These are phyloP conservation scores for Hemithea aestivaria DNA, from an alignment of 2,888 invertebrate species.

Conservation along the genomic window DNA sequence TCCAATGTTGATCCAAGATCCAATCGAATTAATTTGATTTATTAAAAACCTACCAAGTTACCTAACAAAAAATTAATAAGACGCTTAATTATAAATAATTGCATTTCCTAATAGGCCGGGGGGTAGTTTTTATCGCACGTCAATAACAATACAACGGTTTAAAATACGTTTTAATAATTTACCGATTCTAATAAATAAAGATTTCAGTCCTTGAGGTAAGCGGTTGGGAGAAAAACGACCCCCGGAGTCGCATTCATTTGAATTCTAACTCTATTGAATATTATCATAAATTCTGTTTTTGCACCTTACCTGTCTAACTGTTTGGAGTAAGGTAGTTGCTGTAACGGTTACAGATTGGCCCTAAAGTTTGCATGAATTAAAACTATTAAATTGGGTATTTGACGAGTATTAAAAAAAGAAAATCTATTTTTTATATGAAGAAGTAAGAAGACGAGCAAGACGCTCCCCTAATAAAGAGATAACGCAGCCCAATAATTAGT, in stretches of 20 bases:
- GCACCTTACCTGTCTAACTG: slow-evolving; percentile 49
- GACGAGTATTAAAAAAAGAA: too few relatives aligned
- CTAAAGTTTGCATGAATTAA: too few relatives aligned
- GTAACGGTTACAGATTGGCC: too few relatives aligned
- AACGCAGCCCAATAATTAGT: too few relatives aligned
- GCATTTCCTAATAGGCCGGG: slow-evolving; percentile 16
- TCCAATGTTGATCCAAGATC: slow-evolving; percentile 10
- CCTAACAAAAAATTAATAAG: slow-evolving; percentile 15
- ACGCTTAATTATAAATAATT: slow-evolving; percentile 19
- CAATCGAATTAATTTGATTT: slow-evolving; percentile 8
- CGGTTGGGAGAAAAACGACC: slow-evolving; percentile 68
- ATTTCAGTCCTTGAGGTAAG: slow-evolving; percentile 63
- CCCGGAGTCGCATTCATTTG: slow-evolving; percentile 69
- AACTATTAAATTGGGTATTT: too few relatives aligned
- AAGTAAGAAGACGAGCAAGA: too few relatives aligned
- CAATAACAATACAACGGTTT: slow-evolving; percentile 57
- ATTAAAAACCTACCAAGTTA: slow-evolving; percentile 8
- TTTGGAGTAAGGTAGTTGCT: too few relatives aligned
- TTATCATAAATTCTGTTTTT: slow-evolving; percentile 75
- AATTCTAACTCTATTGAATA: slow-evolving; percentile 70
- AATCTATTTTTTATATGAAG: too few relatives aligned
- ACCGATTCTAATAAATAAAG: slow-evolving; percentile 77
- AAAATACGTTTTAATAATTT: slow-evolving; percentile 71
- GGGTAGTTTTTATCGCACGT: slow-evolving; percentile 43
- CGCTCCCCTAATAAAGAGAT: too few relatives aligned